Conservation (phyloP, 2,113 vertebrate species). For the Circaetus cinerascens region DNA sequence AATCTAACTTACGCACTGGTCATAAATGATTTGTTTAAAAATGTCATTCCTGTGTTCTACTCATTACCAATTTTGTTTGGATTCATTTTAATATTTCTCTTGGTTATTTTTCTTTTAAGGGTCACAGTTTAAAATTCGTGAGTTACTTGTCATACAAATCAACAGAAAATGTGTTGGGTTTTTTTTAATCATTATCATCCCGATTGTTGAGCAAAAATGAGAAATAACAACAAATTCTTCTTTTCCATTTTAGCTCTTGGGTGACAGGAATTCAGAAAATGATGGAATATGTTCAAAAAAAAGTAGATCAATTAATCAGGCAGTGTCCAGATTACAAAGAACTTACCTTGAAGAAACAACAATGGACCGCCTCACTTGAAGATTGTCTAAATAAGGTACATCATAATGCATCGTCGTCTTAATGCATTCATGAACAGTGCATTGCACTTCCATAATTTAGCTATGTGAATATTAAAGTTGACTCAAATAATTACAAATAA, state of each 20-base stretch:
- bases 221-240: not conserved
- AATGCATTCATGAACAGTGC: not conserved
- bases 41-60: not conserved
- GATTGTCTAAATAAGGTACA: constrained; percentile 79
- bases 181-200: not conserved
- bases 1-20: not conserved
- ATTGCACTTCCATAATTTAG: not conserved
- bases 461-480: not conserved
- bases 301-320: constrained; percentile 63
- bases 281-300: constrained; percentile 74
- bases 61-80: not conserved
- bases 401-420: not conserved
- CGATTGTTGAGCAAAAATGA: not conserved
- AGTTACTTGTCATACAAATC: not conserved
- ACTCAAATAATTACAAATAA: not conserved
- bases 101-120: not conserved
- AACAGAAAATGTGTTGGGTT: accelerated
- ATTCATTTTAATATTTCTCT: not conserved
- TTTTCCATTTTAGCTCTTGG: constrained; percentile 66
- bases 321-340: constrained; percentile 68
- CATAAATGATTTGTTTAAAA: not conserved
- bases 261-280: constrained; percentile 73
- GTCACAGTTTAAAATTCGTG: not conserved
- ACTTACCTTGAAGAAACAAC: constrained; percentile 69
- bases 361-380: constrained; percentile 70